phyloP scores from a whole-genome alignment of 2,113 vertebrate species.

The Pavo muticus region DNA sequence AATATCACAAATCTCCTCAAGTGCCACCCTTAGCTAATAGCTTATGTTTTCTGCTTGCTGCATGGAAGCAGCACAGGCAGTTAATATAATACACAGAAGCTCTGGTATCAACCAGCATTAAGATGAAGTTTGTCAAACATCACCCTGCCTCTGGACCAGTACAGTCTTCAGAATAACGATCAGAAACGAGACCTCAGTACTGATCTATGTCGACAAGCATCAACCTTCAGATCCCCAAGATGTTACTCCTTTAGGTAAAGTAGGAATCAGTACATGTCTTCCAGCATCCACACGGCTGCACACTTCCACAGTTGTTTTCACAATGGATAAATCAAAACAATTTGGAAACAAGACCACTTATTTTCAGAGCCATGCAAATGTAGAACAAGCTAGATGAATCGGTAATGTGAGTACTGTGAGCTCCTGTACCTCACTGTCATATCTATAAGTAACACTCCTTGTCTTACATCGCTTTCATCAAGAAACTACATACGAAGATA shows the following conservation, averaged over 20 bases:
- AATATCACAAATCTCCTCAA: not conserved
- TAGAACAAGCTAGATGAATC: not conserved
- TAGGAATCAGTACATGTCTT: not conserved
- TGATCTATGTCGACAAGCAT: not conserved
- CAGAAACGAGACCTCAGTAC: not conserved
- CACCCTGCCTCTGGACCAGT: not conserved
- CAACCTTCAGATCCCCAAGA: not conserved
- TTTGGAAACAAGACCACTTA: not conserved
- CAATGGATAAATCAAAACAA: not conserved
- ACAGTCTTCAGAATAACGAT: not conserved
- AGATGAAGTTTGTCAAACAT: not conserved
- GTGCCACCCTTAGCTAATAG: not conserved
- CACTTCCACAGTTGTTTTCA: slow-evolving; percentile 6
- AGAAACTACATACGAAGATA: not conserved
- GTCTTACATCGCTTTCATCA: not conserved
- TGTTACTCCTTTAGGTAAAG: not conserved
- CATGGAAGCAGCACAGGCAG: accelerated
- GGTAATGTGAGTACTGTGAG: not conserved
- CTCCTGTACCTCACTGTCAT: not conserved
- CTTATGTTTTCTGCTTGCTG: not conserved
- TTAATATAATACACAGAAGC: not conserved
- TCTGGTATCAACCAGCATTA: not conserved
- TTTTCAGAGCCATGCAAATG: not conserved
- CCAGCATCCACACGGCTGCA: not conserved
- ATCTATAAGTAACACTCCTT: not conserved